Conservation (phyloP, 2,113 vertebrate species). For the Morone saxatilis region DNA sequence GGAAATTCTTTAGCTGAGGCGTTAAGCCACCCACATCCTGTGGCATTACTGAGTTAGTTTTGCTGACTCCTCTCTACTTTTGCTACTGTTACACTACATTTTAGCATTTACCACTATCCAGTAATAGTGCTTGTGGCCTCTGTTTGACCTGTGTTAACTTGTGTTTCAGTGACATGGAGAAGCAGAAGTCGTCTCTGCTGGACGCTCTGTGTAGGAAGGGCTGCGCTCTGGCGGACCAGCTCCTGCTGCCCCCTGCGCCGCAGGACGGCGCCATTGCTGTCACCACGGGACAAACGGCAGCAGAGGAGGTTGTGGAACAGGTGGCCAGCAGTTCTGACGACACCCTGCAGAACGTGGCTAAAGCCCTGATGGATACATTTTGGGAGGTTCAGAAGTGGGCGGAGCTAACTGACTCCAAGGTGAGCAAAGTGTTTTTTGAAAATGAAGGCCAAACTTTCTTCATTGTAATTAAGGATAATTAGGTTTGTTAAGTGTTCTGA, state of each 20-base stretch:
- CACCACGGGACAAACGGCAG: not conserved
- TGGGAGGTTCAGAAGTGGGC: slow-evolving; percentile 98
- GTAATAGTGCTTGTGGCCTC: too few relatives aligned
- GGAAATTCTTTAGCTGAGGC: not conserved
- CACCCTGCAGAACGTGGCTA: slow-evolving; percentile 81
- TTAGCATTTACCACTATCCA: too few relatives aligned
- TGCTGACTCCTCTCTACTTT: too few relatives aligned
- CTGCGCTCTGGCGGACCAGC: slow-evolving; percentile 91
- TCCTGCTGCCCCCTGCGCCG: slow-evolving; percentile 84
- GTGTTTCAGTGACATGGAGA: slow-evolving; percentile 94
- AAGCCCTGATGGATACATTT: slow-evolving; percentile 89
- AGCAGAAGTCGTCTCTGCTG: slow-evolving; percentile 93
- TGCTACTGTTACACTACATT: too few relatives aligned
- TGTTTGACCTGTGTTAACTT: not conserved
- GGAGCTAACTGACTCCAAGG: slow-evolving; percentile 95
- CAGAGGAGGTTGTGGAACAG: slow-evolving; percentile 61
- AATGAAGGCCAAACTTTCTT: not conserved
- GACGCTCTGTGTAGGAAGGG: slow-evolving; percentile 96
- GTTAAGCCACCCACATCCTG: not conserved
- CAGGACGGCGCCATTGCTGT: slow-evolving; percentile 87
- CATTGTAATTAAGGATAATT: not conserved
- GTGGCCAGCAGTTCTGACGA: slow-evolving; percentile 88
- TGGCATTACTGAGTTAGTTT: too few relatives aligned
- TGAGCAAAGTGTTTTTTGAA: slow-evolving; percentile 52
- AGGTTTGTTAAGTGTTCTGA: not conserved